These are phyloP conservation scores for Keiferia lycopersicella DNA, from an alignment of 2,888 invertebrate species.

Conservation along the genomic window DNA sequence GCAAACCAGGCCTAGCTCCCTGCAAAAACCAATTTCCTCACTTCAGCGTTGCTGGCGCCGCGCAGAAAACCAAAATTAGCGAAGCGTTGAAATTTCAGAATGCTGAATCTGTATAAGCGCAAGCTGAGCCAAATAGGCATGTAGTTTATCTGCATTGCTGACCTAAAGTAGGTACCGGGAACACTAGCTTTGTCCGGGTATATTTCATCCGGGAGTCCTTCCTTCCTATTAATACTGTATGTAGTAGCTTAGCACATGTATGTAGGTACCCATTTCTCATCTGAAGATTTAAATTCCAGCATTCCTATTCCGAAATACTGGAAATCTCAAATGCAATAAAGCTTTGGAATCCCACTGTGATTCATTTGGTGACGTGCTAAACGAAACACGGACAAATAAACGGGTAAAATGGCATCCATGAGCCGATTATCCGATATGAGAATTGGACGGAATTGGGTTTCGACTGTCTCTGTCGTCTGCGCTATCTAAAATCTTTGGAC, in stretches of 20 bases:
- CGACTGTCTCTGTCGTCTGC: slow-evolving; percentile 57
- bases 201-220: too few species aligned
- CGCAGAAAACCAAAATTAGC: neutral
- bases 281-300: too few species aligned
- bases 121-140: neutral
- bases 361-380: slow-evolving; percentile 26
- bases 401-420: slow-evolving; percentile 52
- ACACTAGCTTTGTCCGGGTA: too few species aligned
- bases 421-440: slow-evolving; percentile 70
- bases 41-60: neutral
- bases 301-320: neutral
- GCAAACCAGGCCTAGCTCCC: too few species aligned
- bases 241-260: too few species aligned
- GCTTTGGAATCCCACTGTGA: neutral
- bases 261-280: too few species aligned
- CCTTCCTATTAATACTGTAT: too few species aligned
- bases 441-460: slow-evolving; percentile 64
- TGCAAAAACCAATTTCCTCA: slow-evolving; percentile 19
- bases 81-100: neutral
- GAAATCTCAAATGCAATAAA: neutral
- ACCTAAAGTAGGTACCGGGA: too few species aligned
- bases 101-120: neutral
- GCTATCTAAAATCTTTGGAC: slow-evolving; percentile 25
- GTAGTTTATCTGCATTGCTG: neutral
- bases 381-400: slow-evolving; percentile 43